Evolutionary conservation across 1,140 invertebrate species (phyloP), one percentile per base, ranked within the genome.

Genomic region (Coptotermes formosanus): DNA sequence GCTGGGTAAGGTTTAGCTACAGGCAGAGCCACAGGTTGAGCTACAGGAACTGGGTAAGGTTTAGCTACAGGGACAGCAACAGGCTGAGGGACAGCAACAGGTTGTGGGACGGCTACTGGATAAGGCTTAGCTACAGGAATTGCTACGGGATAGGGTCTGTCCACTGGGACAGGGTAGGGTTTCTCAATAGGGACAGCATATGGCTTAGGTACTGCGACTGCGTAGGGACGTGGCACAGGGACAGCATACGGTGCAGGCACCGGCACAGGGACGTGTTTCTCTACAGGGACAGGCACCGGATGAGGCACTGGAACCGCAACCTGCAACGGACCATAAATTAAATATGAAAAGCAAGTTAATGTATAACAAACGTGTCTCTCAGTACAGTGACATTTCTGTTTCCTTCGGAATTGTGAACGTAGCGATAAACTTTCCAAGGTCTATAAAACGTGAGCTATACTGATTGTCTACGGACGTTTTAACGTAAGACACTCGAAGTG

Each of bases 131-230:
- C 44, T 21, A 69, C 38, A 3, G 85, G 85, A 7, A 85, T 43
- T 23, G 69, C 64, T 44, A 85, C 85, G 25, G 85, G 64, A 21
- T 81, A 75, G 19, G 85, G 85, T 25, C 48, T 85, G 44, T 69
- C 85, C 21, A 85, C 69, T 38, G 85, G 38, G 38, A 85, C 85
- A n/a, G 85, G 64, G 11, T 48, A 44, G 48, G 85, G 85, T 45
- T 48, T 32, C 6, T 52, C 69, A 23, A 85, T n/a, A 7, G 85
- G 85, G 23, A 85, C 85, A 23, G 69, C 85, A 59, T 81, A 38
- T 32, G 85, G 85, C 48, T 82, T 85, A 44, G 59, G 69, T 23
- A 85, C 59, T 8, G 85, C 69, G 23, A 85, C 85, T 12, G 85
- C 75, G 44, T 82, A 81, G 14, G 69, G 85, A 45, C 75, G 52